Evolutionary conservation across 2,797 vertebrate species (phyloP), one percentile per base, ranked within the genome.

Genomic region (Crocodylus rhombifer): DNA sequence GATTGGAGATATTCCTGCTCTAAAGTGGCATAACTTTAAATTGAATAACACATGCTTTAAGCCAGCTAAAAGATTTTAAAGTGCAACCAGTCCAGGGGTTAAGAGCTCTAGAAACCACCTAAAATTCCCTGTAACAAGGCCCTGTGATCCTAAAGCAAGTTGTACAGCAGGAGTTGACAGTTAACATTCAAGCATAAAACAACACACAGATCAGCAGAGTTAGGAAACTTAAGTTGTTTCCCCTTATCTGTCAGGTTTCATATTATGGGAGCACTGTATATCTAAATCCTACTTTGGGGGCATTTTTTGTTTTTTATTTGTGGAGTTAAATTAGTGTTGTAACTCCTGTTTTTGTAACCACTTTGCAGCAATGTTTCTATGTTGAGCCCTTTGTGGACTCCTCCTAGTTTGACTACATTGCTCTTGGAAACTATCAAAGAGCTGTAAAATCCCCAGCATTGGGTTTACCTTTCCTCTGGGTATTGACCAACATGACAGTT

Each of bases 401-500:
- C 0, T 91, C 79, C 89, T 95, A 77, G 77, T 97, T 96, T 96
- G 89, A 83, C 92, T 93, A 93, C 83, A 94, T 93, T 93, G 84
- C 56, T 96, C 4, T 89, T 94, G 84, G 89, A 97, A 97, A 83
- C 55, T 55, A 85, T 86, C 76, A 94, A 95, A 97, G 85, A 82
- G 77, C 78, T 57, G 21, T 82, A 92, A 96, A 96, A 94, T 92
- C 93, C 58, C 78, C 81, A 62, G 67, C 56, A 42, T 57, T 56
- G 60, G 28, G 75, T 95, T 97, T 94, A 87, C 86, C 78, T 95
- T 91, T 94, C 97, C 97, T 78, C 11, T 78, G 96, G 91, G 95
- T 89, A 94, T 87, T 93, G 94, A 82, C 91, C 94, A 96, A 86
- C 61, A 77, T 75, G 87, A 92, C 86, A 92, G 85, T 92, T 91